phyloP scores from a whole-genome alignment of 2,888 invertebrate genomes.

The Antitype chi region DNA sequence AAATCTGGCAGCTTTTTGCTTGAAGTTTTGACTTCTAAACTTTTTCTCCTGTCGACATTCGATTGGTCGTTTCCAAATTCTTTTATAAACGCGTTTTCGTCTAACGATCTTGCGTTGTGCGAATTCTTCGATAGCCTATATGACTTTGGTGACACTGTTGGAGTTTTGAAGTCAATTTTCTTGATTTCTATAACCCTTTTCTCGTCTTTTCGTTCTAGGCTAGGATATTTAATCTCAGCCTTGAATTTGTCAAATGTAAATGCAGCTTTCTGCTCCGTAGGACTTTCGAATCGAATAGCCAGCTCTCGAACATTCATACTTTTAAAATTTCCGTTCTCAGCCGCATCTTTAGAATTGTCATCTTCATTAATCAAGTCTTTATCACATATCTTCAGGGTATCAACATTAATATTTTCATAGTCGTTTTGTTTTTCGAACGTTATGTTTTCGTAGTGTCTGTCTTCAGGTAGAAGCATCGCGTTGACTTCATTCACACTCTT shows the following conservation, averaged over 20 bases:
- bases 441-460: constrained; percentile 82
- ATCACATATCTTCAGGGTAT: constrained; percentile 81
- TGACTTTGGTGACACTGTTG: constrained; percentile 87
- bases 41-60: constrained; percentile 89
- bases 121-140: constrained; percentile 91
- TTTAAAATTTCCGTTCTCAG: constrained; percentile 83
- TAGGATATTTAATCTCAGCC: constrained; percentile 84
- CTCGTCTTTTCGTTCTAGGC: constrained; percentile 80
- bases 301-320: constrained; percentile 91
- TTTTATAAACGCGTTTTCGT: constrained; percentile 93
- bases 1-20: constrained; percentile 90
- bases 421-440: constrained; percentile 77
- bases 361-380: constrained; percentile 74
- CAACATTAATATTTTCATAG: constrained; percentile 84
- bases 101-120: constrained; percentile 92
- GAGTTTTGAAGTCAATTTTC: constrained; percentile 69
- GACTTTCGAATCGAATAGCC: constrained; percentile 92
- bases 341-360: constrained; percentile 67
- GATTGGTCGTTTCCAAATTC: constrained; percentile 90
- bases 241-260: constrained; percentile 90
- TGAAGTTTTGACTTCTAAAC: constrained; percentile 91
- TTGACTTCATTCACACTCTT: constrained; percentile 94
- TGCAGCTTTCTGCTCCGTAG: constrained; percentile 90
- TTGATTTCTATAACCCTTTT: constrained; percentile 72
- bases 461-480: constrained; percentile 82